A percentile compares a stretch with the other conserved stretches of the same genome.
phyloP scores from a whole-genome alignment of 2,888 invertebrate species.

The Agelastica alni region DNA sequence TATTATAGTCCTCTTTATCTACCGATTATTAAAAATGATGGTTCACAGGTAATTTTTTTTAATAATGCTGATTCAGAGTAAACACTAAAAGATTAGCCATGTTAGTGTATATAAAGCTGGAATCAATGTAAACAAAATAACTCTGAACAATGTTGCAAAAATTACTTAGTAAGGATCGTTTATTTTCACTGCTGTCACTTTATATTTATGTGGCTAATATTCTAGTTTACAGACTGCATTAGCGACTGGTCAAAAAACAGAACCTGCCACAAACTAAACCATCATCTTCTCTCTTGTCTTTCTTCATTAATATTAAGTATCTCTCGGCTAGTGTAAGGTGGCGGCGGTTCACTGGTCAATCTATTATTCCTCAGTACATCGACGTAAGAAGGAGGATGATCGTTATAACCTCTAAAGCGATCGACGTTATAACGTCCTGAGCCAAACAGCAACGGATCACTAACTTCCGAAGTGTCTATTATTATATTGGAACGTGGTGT shows the following conservation, averaged over 20 bases:
- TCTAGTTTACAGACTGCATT: neutral
- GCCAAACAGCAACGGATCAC: conserved; percentile 45
- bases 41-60: no score
- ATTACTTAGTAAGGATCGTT: no score
- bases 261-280: neutral
- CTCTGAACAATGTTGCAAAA: no score
- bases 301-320: conserved; percentile 39
- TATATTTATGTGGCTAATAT: no score
- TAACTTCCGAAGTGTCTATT: conserved; percentile 43
- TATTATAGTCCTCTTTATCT: no score
- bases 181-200: no score
- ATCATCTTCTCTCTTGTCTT: conserved; percentile 28
- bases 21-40: no score
- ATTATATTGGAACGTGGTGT: conserved; percentile 39
- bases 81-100: no score
- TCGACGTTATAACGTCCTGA: conserved; percentile 36
- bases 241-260: neutral
- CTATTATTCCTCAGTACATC: conserved; percentile 45
- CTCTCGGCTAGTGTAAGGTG: conserved; percentile 55
- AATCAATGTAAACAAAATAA: no score
- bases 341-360: conserved; percentile 55
- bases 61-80: no score
- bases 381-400: conserved; percentile 52
- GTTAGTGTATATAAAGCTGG: no score
- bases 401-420: conserved; percentile 31